These are phyloP conservation scores for Nyctalus aviator DNA, from an alignment of 2,797 vertebrate genomes.

Conservation along the genomic window DNA sequence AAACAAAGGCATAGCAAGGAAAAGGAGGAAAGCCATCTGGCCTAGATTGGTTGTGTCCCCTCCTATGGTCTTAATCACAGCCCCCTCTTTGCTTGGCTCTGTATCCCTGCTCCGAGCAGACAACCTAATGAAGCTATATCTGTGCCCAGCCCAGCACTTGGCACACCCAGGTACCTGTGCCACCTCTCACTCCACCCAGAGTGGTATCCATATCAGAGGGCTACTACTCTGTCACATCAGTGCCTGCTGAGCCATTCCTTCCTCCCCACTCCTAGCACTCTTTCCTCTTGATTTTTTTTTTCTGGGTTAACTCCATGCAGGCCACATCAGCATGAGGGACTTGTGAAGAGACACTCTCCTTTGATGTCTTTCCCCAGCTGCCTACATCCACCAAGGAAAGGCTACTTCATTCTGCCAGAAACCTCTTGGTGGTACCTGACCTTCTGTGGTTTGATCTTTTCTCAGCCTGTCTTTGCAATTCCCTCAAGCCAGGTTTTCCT, in stretches of 20 bases:
- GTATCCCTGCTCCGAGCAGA: not conserved
- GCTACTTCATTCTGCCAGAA: constrained; percentile 53
- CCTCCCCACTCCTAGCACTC: not conserved
- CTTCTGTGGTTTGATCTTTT: constrained; percentile 73
- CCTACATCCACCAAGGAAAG: constrained; percentile 44
- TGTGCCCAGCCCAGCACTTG: too few relatives aligned
- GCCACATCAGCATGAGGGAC: not conserved
- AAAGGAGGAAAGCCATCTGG: not conserved
- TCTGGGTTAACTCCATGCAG: constrained; percentile 5
- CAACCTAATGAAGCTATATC: not conserved
- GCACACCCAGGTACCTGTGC: not conserved
- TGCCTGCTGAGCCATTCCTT: not conserved
- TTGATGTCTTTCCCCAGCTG: constrained; percentile 56
- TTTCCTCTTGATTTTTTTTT: constrained; percentile 22
- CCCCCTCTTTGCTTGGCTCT: too few relatives aligned
- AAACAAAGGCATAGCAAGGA: not conserved
- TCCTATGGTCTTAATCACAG: not conserved
- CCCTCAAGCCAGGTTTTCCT: constrained; percentile 59
- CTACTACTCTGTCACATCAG: not conserved
- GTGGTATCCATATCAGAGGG: accelerated
- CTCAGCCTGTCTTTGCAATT: constrained; percentile 55
- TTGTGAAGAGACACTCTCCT: constrained; percentile 40
- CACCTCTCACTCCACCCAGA: not conserved
- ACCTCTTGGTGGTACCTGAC: constrained; percentile 66
- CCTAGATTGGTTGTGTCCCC: accelerated